Evolutionary conservation across 2,888 invertebrate genomes (phyloP).

Genomic region (Auanema sp.): DNA sequence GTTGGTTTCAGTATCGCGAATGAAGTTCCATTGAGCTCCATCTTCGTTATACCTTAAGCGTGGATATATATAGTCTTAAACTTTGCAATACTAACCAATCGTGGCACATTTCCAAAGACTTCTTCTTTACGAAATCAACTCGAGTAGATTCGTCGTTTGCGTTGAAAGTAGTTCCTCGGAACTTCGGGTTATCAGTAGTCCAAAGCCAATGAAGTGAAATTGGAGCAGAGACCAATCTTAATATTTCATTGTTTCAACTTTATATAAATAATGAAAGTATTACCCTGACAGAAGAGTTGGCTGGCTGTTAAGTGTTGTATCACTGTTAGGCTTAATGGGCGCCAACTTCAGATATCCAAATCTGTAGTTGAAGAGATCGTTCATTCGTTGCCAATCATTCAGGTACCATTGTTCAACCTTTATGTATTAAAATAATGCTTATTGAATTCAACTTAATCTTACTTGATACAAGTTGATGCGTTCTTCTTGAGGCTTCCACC

Average conservation of each 20-base stretch:
- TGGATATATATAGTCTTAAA: no score
- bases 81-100: conserved; percentile 50
- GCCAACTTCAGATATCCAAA: conserved; percentile 61
- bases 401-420: conserved; percentile 61
- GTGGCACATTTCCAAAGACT: conserved; percentile 58
- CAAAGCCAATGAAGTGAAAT: conserved; percentile 63
- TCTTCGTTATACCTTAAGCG: conserved; percentile 46
- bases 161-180: conserved; percentile 45
- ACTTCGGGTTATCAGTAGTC: conserved; percentile 54
- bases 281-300: conserved; percentile 15
- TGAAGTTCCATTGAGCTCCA: conserved; percentile 61
- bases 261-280: neutral
- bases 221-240: conserved; percentile 56
- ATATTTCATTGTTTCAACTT: neutral
- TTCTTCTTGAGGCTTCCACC: conserved; percentile 59
- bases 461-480: conserved; percentile 58
- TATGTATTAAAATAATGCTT: conserved; percentile 1
- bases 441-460: neutral
- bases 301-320: conserved; percentile 25
- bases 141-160: conserved; percentile 48
- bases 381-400: conserved; percentile 60
- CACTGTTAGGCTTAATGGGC: conserved; percentile 48
- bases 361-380: conserved; percentile 59
- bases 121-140: conserved; percentile 44
- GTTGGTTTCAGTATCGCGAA: conserved; percentile 62